Base-by-base conservation (phyloP, 2,797 vertebrate species). In the Antrozous pallidus region DNA sequence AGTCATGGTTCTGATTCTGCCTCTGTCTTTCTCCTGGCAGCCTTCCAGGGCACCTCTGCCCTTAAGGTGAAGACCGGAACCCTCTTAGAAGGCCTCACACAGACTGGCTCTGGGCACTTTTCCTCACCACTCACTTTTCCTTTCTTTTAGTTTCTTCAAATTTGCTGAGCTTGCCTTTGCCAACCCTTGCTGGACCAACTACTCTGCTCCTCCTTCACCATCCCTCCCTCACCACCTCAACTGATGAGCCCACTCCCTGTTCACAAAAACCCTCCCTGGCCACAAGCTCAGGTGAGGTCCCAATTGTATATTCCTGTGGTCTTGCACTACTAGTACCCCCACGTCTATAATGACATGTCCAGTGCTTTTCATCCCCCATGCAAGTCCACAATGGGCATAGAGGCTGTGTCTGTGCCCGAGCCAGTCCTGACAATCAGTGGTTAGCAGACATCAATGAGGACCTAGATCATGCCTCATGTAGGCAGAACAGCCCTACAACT, bases 21-120 rank as follows among this genome's bases (percentile, higher is more conserved):
- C 20, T 24, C 45, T 31, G 13, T 36, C 24, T 58, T 8, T 70
- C 17, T 47, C 20, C 24, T 54, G 5, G 38, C 6, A 9, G 28
- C 24, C 16, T 31, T n/a, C 42, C 12, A 26, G 20, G 13, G 13
- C 13, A 4, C 18, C 20, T 54, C 40, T 14, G 40, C 13, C 54
- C 6, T 65, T 28, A 2, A 26, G 16, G 26, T 51, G 13, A 74
- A 12, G 61, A 71, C 58, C 16, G 65, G 61, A 42, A 28, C 5
- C 10, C 18, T 54, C 28, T 1, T 0, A 12, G 12, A 28, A 51
- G 24, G 22, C 54, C 31, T 31, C 6, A 0, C 3, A 24, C 10
- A 13, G 26, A 8, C 42, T 56, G 80, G 14, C 40, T 56, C 33
- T 20, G 49, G 12, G 33, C 6, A 4, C 11, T 24, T 17, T 5